These are phyloP conservation scores for Leptinotarsa texana DNA, from an alignment of 1,140 invertebrate species.

Conservation along the genomic window DNA sequence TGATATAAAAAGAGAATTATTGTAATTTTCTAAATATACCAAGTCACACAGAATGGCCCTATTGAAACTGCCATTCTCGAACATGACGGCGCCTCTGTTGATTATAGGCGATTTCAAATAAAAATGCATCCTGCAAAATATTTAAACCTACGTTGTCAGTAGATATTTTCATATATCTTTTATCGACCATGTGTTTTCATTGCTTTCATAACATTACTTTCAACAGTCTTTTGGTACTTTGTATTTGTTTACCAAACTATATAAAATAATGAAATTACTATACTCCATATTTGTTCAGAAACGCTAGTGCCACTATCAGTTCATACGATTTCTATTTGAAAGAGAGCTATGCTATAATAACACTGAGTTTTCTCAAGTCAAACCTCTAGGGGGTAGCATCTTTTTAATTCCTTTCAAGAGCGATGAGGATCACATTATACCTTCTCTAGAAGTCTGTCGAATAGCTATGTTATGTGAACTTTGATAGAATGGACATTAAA, in stretches of 20 bases:
- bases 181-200: constrained; percentile 1
- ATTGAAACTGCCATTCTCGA: constrained; percentile 6
- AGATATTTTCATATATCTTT: background rate
- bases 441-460: constrained; percentile 2
- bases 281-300: constrained; percentile 1
- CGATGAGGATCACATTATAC: constrained; percentile 3
- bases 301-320: background rate
- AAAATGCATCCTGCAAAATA: background rate
- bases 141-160: background rate
- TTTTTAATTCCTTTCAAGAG: constrained; percentile 5
- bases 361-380: constrained; percentile 1
- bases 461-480: constrained; percentile 7
- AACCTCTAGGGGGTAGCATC: background rate
- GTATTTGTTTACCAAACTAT: constrained; percentile 4
- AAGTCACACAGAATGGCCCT: constrained; percentile 5
- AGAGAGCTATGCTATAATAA: constrained; percentile 7
- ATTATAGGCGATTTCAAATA: constrained; percentile 7
- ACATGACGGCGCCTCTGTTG: background rate
- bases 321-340: background rate
- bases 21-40: constrained; percentile 5
- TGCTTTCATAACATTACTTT: constrained; percentile 4
- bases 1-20: constrained; percentile 7
- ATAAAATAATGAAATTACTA: constrained; percentile 9
- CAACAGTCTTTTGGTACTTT: constrained; percentile 6
- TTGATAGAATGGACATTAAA: constrained; percentile 7